A percentile compares a stretch with the other conserved stretches of the same genome.
phyloP scores from a whole-genome alignment of 92 coral and sea anemone genomes.

The Zoanthus sociatus region DNA sequence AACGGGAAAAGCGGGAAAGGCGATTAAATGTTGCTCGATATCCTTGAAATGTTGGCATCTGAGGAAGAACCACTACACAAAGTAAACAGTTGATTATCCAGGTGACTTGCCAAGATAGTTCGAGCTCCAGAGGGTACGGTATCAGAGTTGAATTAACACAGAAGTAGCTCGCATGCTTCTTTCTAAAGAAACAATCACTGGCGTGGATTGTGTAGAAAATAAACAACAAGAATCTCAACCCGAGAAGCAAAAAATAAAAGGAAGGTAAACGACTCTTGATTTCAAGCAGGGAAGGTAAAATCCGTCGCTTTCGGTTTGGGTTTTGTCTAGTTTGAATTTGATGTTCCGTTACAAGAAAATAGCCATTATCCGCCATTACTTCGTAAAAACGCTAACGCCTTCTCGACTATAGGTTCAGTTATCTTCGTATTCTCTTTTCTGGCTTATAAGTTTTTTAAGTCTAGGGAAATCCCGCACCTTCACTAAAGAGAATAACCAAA shows the following conservation, averaged over 20 bases:
- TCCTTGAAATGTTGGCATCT: slow-evolving; percentile 42
- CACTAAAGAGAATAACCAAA: too few relatives aligned
- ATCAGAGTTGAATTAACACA: slow-evolving; percentile 20
- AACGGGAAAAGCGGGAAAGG: slow-evolving; percentile 46
- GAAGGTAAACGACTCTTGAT: neutral
- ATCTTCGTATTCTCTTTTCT: neutral
- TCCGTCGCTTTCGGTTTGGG: neutral
- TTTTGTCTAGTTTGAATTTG: neutral
- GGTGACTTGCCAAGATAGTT: slow-evolving; percentile 25
- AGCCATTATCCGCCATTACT: slow-evolving; percentile 8
- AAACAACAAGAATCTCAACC: slow-evolving; percentile 10
- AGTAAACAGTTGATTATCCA: slow-evolving; percentile 41
- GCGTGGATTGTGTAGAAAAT: slow-evolving; percentile 15
- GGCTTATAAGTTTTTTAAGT: neutral
- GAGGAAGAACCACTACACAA: slow-evolving; percentile 44
- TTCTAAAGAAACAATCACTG: slow-evolving; percentile 8
- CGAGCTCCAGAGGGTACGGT: slow-evolving; percentile 11
- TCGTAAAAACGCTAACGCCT: neutral
- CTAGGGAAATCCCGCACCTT: too few relatives aligned
- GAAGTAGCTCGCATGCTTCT: slow-evolving; percentile 6
- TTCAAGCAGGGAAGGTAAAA: neutral
- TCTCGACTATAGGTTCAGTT: neutral
- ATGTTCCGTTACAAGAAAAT: slow-evolving; percentile 4
- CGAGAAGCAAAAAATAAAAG: slow-evolving; percentile 11
- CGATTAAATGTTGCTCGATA: slow-evolving; percentile 47